These are phyloP conservation scores for Chrysemys picta DNA, from an alignment of 2,113 vertebrate genomes.

Conservation along the genomic window DNA sequence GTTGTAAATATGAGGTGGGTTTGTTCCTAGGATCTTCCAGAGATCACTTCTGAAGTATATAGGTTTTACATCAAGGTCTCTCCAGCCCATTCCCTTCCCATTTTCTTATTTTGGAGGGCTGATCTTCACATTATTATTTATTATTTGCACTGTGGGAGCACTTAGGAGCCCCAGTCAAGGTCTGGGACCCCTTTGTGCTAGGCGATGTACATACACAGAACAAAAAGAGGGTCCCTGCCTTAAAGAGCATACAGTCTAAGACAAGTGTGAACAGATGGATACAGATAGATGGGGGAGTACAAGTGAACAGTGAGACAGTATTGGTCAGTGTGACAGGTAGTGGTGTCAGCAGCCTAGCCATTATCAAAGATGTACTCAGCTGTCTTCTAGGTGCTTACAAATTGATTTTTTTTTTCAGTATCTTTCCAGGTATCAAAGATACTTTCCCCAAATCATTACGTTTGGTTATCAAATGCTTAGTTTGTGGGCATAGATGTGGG, in stretches of 20 bases:
- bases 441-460: too few relatives aligned
- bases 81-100: background rate
- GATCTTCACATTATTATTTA: background rate
- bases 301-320: too few relatives aligned
- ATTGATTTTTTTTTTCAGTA: too few relatives aligned
- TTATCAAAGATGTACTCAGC: background rate
- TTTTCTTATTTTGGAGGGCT: fast-evolving
- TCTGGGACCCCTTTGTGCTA: background rate
- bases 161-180: background rate
- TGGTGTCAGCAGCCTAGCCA: background rate
- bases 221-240: background rate
- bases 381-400: too few relatives aligned
- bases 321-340: background rate
- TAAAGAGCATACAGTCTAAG: background rate
- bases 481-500: too few relatives aligned
- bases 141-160: too few relatives aligned
- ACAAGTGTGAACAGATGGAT: too few relatives aligned
- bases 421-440: too few relatives aligned
- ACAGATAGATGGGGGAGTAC: too few relatives aligned
- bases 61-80: background rate
- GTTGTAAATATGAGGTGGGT: background rate
- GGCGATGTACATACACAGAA: background rate
- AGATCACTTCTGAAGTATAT: background rate
- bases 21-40: background rate
- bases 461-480: too few relatives aligned